Base-by-base conservation (phyloP, 2,113 vertebrate species). In the Nerophis ophidion region DNA sequence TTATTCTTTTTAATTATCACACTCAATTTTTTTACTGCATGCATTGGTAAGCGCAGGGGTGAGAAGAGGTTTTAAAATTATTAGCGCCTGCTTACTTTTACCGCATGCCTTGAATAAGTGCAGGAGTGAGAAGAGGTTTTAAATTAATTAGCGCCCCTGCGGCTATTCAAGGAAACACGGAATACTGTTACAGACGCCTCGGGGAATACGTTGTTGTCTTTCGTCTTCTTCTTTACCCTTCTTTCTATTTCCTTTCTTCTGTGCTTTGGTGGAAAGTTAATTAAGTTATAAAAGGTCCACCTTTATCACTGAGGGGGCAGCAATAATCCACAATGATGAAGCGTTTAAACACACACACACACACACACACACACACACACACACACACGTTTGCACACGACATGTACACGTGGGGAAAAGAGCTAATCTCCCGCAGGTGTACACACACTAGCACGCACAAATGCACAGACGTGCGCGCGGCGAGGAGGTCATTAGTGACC, bases 401-500 rank as follows among this genome's bases (percentile, higher is more conserved):
- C 63, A 48, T 48, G 54, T 42, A 14, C 65, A 46, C 49, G 47
- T 36, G 13, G 19, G 46, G 52, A 53, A 70, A 40, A 57, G 15
- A 40, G 26, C 61, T 81, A 81, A 84, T 78, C 67, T 82, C 55
- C 69, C 60, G 72, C 82, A 80, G 75, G 77, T 77, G 67, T 77
- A 68, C 40, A 74, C 79, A 74, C 77, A 61, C 66, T 58, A 61
- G 58, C 64, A 70, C 61, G 50, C 56, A 49, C 8, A 19, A 62
- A 38, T 63, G 65, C 14, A 42, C 48, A 66, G 53, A 55, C 59
- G 57, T 61, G 42, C 61, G 17, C 15, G 0, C 53, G 65, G 58
- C 1, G 8, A 76, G 66, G 74, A 76, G 82, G 72, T 82, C 82
- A 84, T 77, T 82, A 84, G 79, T 77, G 84, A 79, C 81, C 84